These are phyloP conservation scores for Tillus elongatus DNA, from an alignment of 2,888 invertebrate species.

Conservation along the genomic window DNA sequence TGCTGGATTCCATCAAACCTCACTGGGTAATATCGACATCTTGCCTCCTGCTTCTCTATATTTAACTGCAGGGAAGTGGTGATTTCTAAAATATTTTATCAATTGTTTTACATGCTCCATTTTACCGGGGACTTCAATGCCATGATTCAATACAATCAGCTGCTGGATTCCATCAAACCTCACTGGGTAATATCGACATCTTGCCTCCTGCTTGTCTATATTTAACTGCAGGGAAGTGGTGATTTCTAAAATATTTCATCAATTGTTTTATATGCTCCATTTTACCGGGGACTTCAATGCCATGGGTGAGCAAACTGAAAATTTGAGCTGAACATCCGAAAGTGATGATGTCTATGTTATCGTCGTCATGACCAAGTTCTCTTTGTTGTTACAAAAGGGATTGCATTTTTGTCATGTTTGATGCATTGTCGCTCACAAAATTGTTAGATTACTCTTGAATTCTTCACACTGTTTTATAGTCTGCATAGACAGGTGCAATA, in stretches of 20 bases:
- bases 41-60: constrained; percentile 3
- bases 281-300: constrained; percentile 6
- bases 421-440: no score
- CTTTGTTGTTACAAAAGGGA: no score
- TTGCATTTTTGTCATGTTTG: no score
- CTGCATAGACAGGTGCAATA: no score
- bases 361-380: constrained; percentile 6
- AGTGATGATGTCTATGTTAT: constrained; percentile 8
- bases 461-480: no score
- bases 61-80: constrained; percentile 4
- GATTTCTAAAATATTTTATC: constrained; percentile 6
- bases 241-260: constrained; percentile 6
- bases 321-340: constrained; percentile 16
- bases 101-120: background rate
- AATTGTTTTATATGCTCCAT: background rate
- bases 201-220: constrained; percentile 2
- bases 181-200: background rate
- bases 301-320: constrained; percentile 5
- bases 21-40: background rate
- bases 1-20: constrained; percentile 5
- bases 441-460: no score
- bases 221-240: constrained; percentile 4
- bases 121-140: constrained; percentile 6
- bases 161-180: constrained; percentile 5
- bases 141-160: no score